These are phyloP conservation scores for Parnassius mnemosyne DNA, from an alignment of 2,888 invertebrate species.

Conservation along the genomic window DNA sequence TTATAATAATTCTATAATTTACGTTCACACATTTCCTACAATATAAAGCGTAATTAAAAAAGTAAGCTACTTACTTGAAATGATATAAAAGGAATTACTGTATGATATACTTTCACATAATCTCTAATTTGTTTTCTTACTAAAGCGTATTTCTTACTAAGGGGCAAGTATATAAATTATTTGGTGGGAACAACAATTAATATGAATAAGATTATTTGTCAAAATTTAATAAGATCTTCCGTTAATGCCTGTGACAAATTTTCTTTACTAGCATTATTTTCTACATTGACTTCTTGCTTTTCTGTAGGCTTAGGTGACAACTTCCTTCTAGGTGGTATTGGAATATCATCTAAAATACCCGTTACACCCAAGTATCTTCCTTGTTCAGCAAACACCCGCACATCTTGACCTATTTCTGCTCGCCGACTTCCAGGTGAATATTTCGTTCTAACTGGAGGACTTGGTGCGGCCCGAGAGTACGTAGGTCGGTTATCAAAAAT, in stretches of 20 bases:
- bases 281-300: conserved; percentile 31
- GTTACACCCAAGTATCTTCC: conserved; percentile 52
- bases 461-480: conserved; percentile 68
- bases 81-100: too few relatives aligned
- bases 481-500: conserved; percentile 68
- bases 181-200: conserved; percentile 35
- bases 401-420: conserved; percentile 44
- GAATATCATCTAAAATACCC: conserved; percentile 60
- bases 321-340: conserved; percentile 67
- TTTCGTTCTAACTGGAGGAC: conserved; percentile 69
- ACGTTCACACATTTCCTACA: too few relatives aligned
- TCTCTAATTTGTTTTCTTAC: background rate
- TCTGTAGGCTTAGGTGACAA: conserved; percentile 53
- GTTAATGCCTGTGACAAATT: conserved; percentile 37
- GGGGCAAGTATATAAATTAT: conserved; percentile 30
- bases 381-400: conserved; percentile 51
- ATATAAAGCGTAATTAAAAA: too few relatives aligned
- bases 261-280: conserved; percentile 35
- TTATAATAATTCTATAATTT: too few relatives aligned
- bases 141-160: conserved; percentile 1
- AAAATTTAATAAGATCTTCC: conserved; percentile 74
- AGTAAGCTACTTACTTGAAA: too few relatives aligned
- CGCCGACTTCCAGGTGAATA: conserved; percentile 53
- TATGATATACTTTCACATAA: conserved; percentile 1
- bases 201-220: conserved; percentile 28